Evolutionary conservation across 2,888 invertebrate genomes (phyloP).

Genomic region (Mythimna albipuncta): DNA sequence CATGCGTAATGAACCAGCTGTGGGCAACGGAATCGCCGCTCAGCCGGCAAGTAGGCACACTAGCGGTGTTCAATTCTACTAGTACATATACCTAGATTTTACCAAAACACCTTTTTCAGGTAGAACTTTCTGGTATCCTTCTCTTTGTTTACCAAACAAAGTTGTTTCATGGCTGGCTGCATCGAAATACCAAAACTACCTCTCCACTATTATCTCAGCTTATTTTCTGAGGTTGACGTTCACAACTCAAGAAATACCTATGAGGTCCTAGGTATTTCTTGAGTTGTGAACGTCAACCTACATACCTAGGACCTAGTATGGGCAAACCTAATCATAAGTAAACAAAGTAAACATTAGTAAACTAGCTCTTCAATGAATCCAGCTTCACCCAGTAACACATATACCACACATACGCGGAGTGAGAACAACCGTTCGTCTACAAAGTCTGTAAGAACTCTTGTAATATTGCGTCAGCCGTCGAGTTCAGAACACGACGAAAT

Average conservation of each 20-base stretch:
- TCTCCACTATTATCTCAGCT: too few relatives aligned
- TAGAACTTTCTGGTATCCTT: background rate
- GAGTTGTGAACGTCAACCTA: too few relatives aligned
- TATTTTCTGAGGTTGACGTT: background rate
- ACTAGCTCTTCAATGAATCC: background rate
- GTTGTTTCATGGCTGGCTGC: background rate
- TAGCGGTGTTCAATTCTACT: background rate
- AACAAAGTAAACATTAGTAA: background rate
- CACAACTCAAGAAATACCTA: background rate
- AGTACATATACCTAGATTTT: background rate
- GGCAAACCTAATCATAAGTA: too few relatives aligned
- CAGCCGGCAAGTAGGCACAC: background rate
- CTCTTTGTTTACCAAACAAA: background rate
- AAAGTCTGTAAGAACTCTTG: slow-evolving; percentile 4
- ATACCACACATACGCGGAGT: background rate
- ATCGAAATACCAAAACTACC: background rate
- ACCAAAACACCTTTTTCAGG: too few relatives aligned
- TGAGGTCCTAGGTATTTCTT: too few relatives aligned
- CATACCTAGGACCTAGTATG: background rate
- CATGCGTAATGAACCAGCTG: slow-evolving; percentile 44
- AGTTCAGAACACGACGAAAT: slow-evolving; percentile 28
- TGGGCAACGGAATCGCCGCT: slow-evolving; percentile 19
- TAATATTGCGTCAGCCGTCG: slow-evolving; percentile 45
- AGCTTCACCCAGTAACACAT: slow-evolving; percentile 15
- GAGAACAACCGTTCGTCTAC: slow-evolving; percentile 11